A percentile compares a stretch with the other conserved stretches of the same genome.
Evolutionary conservation across 2,113 vertebrate genomes (phyloP).

Genomic region (Muntiacus reevesi): DNA sequence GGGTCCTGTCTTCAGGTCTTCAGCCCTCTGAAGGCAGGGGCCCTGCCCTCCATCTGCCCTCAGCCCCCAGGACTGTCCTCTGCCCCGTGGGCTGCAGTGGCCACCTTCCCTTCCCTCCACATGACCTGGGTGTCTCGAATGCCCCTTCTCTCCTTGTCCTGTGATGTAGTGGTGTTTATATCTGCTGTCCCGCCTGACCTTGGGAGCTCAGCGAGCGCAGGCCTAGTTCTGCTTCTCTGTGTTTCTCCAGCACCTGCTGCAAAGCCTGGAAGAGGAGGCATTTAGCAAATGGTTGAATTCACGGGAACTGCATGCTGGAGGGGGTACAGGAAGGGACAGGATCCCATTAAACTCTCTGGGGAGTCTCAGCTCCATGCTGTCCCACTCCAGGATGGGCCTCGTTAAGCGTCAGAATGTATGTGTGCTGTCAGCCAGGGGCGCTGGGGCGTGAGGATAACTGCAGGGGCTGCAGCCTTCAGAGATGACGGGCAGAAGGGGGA

Average conservation of each 20-base stretch:
- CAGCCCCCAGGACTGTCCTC: not conserved
- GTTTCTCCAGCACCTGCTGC: not conserved
- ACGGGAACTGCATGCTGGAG: not conserved
- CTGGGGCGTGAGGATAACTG: accelerated
- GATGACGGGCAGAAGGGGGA: not conserved
- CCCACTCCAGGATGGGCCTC: not conserved
- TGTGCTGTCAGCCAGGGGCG: not conserved
- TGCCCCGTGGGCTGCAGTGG: not conserved
- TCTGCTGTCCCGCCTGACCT: not conserved
- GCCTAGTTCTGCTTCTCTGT: not conserved
- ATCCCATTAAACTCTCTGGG: not conserved
- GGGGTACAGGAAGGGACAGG: not conserved
- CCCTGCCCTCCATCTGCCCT: not conserved
- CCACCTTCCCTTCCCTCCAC: not conserved
- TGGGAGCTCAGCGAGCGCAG: not conserved
- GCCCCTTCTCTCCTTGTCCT: not conserved
- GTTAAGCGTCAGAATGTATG: not conserved
- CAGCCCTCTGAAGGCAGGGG: not conserved
- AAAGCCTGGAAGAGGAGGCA: not conserved
- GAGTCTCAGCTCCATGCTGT: not conserved
- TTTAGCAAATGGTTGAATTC: not conserved
- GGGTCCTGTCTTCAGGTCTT: not conserved
- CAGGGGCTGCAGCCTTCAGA: not conserved
- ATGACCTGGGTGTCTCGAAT: not conserved
- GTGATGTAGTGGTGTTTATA: not conserved